Conservation (phyloP, 2,113 vertebrate genomes). For the Bos taurus region DNA sequence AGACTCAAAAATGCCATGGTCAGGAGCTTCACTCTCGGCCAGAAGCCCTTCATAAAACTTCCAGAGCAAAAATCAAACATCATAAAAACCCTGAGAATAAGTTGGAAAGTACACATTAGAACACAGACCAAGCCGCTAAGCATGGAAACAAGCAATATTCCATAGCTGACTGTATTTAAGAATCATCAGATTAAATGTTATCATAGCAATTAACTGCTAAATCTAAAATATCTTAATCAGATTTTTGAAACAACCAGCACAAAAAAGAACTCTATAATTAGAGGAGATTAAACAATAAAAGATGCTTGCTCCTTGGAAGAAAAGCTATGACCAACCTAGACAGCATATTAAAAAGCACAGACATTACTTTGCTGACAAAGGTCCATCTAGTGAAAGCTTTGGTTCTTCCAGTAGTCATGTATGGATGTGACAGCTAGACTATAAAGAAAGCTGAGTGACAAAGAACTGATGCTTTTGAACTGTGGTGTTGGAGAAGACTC, state of each 20-base stretch:
- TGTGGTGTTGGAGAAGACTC: not conserved
- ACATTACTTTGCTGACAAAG: not conserved
- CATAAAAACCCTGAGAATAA: not conserved
- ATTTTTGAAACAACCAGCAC: not conserved
- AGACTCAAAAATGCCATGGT: not conserved
- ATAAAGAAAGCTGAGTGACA: not conserved
- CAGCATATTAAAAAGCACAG: not conserved
- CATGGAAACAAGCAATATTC: not conserved
- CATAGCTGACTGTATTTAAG: not conserved
- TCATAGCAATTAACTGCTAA: not conserved
- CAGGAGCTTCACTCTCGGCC: not conserved
- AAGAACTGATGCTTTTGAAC: not conserved
- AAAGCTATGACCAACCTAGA: not conserved
- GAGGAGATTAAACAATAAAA: not conserved
- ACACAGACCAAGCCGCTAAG: not conserved
- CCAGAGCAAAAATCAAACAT: not conserved
- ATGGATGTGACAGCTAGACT: not conserved
- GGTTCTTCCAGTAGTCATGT: not conserved
- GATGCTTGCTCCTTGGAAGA: not conserved
- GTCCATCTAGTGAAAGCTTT: not conserved
- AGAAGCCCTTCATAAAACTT: not conserved
- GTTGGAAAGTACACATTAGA: not conserved
- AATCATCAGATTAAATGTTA: not conserved
- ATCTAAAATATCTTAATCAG: not conserved
- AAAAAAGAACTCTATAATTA: not conserved